phyloP scores from a whole-genome alignment of 2,797 vertebrate species.

The Siniperca scherzeri region DNA sequence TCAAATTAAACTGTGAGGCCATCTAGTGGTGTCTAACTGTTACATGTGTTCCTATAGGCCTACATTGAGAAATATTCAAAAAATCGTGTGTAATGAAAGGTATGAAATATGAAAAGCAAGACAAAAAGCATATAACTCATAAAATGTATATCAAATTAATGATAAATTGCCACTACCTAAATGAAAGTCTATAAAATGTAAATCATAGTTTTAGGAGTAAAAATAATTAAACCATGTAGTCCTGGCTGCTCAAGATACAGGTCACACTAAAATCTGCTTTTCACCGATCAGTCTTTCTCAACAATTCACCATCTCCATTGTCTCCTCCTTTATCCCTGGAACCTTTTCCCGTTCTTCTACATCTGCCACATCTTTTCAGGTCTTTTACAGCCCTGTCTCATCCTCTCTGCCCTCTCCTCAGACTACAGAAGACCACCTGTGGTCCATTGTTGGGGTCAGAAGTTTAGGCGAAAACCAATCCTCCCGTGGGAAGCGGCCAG shows the following conservation, averaged over 20 bases:
- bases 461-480: constrained; percentile 73
- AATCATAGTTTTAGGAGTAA: neutral
- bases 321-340: neutral
- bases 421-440: constrained; percentile 52
- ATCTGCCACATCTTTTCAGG: neutral
- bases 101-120: neutral
- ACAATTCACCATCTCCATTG: neutral
- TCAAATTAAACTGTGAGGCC: constrained; percentile 41
- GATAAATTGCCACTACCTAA: neutral
- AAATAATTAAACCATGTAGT: neutral
- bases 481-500: constrained; percentile 55
- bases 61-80: neutral
- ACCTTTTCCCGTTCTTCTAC: neutral
- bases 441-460: constrained; percentile 61
- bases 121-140: neutral
- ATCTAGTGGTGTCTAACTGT: constrained; percentile 66
- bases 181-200: neutral
- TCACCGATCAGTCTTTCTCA: neutral
- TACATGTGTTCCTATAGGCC: neutral
- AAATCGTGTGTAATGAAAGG: neutral
- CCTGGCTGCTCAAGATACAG: neutral
- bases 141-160: neutral
- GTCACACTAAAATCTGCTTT: neutral
- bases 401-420: constrained; percentile 1
- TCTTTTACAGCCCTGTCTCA: neutral